phyloP scores from a whole-genome alignment of 1,140 invertebrate species.

The Belonocnema kinseyi region DNA sequence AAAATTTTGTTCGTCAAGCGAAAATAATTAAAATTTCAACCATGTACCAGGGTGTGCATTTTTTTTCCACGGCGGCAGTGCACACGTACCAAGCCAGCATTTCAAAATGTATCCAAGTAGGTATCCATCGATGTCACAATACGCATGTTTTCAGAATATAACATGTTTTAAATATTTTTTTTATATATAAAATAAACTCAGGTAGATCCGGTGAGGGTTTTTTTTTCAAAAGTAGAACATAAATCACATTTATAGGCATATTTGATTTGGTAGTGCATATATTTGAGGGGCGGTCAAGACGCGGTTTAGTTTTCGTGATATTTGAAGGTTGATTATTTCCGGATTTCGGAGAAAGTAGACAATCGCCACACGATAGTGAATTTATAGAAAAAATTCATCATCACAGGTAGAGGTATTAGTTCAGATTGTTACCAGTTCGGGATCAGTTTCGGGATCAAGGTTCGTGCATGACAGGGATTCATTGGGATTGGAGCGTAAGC shows the following conservation, averaged over 20 bases:
- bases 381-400: slow-evolving; percentile 12
- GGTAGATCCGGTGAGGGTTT: slow-evolving; percentile 45
- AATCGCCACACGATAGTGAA: slow-evolving; percentile 61
- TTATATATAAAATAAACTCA: slow-evolving; percentile 36
- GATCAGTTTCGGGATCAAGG: slow-evolving; percentile 49
- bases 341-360: slow-evolving; percentile 44
- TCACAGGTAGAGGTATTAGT: neutral
- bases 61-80: slow-evolving; percentile 57
- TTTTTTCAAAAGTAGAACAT: slow-evolving; percentile 27
- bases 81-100: slow-evolving; percentile 68
- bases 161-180: neutral
- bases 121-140: slow-evolving; percentile 21
- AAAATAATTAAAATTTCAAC: slow-evolving; percentile 37
- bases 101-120: slow-evolving; percentile 51
- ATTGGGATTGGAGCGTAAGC: slow-evolving; percentile 50
- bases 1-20: neutral
- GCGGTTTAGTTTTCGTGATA: slow-evolving; percentile 23
- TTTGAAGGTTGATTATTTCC: slow-evolving; percentile 47
- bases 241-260: neutral
- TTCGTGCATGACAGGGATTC: slow-evolving; percentile 50
- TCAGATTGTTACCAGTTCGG: slow-evolving; percentile 38
- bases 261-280: too few species aligned
- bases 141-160: slow-evolving; percentile 10
- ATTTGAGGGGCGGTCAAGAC: neutral
- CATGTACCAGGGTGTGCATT: slow-evolving; percentile 64